Evolutionary conservation across 1,140 invertebrate genomes (phyloP), one percentile per base, ranked within the genome.

Genomic region (Oedothorax gibbosus): DNA sequence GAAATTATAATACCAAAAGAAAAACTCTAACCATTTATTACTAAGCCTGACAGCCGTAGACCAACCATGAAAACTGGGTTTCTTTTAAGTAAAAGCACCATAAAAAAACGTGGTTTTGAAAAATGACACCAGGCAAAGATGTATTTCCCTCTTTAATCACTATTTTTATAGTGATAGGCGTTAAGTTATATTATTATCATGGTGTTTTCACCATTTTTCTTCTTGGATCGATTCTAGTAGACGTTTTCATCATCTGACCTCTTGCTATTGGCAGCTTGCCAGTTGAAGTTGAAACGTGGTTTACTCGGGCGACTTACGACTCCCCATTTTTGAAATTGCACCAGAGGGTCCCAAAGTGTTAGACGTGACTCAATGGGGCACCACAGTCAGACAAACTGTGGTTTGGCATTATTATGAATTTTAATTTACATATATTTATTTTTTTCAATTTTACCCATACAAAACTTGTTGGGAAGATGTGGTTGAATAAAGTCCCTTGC

Each of bases 161-260:
- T 71, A 71, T 71, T 71, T 51, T 71, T 66, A 12, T 66, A 50
- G 10, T 75, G 72, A 21, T 75, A 75, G 21, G 21, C 72, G 69
- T 71, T 57, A 75, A 60, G 72, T 75, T 75, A 56, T 62, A 10
- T 69, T 69, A 73, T 73, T 73, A 73, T 73, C 71, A 57, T 75
- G 69, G 69, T 15, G 20, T 21, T 57, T 73, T 73, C 71, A 56
- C 71, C 20, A 57, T 20, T 73, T 75, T 75, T 75, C 72, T 49
- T 10, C 49, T 57, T 49, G 53, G 60, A 75, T 75, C 72, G 72
- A 75, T 75, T 75, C 60, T 56, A 75, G 72, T 75, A 75, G 72
- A 75, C 54, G 72, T 60, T 75, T 56, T 75, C 72, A 75, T 75
- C 72, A 75, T 75, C 56, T 75, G 72, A 75, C 56, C 72, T 75